Evolutionary conservation across 2,797 vertebrate genomes (phyloP).

Genomic region (Sphenopsis melanotis): DNA sequence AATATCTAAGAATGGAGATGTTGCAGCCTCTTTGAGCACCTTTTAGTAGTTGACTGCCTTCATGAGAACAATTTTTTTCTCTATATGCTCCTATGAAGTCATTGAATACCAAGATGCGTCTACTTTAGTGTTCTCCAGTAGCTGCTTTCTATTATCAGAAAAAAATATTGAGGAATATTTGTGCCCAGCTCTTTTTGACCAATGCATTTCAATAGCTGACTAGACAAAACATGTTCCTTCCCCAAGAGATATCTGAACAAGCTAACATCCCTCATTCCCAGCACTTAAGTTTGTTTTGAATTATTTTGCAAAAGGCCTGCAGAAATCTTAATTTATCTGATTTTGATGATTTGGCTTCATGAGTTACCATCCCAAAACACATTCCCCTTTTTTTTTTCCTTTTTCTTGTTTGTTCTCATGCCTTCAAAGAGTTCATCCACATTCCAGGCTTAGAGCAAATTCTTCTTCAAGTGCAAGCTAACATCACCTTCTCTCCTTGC

Average conservation of each 20-base stretch:
- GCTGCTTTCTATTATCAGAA: neutral
- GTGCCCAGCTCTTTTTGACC: neutral
- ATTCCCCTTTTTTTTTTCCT: accelerated
- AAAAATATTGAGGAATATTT: neutral
- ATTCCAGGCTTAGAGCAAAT: neutral
- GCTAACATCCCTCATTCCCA: neutral
- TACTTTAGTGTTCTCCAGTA: neutral
- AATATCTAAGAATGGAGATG: neutral
- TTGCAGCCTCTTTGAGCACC: neutral
- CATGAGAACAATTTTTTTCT: neutral
- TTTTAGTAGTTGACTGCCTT: neutral
- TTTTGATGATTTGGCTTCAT: neutral
- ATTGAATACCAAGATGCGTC: neutral
- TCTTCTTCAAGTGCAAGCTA: neutral
- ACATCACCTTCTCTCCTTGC: neutral
- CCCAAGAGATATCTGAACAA: neutral
- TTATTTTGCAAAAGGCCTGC: neutral
- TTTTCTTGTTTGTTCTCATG: neutral
- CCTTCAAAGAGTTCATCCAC: neutral
- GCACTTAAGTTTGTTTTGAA: neutral
- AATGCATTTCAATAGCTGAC: neutral
- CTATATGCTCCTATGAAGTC: neutral
- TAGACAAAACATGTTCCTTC: neutral
- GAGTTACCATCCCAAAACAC: neutral
- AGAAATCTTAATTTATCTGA: neutral